Percentiles rank a stretch among this genome's conserved stretches.
Evolutionary conservation across 2,888 invertebrate species (phyloP).

Genomic region (Hololepta plana): DNA sequence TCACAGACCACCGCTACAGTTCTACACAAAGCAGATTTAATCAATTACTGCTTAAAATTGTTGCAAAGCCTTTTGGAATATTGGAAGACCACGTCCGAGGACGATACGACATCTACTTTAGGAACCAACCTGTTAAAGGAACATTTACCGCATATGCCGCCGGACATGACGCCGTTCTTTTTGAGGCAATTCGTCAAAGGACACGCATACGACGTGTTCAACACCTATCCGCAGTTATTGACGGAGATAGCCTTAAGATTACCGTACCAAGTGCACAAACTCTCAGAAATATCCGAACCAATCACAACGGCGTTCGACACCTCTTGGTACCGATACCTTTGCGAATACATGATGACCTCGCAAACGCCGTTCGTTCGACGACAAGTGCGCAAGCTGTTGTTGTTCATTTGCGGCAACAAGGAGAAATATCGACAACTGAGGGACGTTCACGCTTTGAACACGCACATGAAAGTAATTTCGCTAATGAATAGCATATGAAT

Average conservation of each 20-base stretch:
- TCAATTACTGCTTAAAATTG: slow-evolving; percentile 53
- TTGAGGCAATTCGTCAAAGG: slow-evolving; percentile 80
- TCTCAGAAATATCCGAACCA: slow-evolving; percentile 37
- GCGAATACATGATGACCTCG: slow-evolving; percentile 90
- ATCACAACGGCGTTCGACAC: slow-evolving; percentile 32
- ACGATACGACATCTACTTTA: slow-evolving; percentile 20
- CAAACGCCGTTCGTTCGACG: slow-evolving; percentile 77
- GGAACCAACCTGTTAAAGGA: slow-evolving; percentile 63
- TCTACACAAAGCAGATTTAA: slow-evolving; percentile 48
- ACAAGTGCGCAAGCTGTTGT: slow-evolving; percentile 78
- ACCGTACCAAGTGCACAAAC: slow-evolving; percentile 84
- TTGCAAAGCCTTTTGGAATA: slow-evolving; percentile 55
- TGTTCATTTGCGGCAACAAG: slow-evolving; percentile 87
- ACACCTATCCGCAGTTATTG: slow-evolving; percentile 82
- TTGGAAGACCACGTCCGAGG: slow-evolving; percentile 36
- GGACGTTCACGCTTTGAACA: slow-evolving; percentile 83
- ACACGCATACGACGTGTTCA: slow-evolving; percentile 82
- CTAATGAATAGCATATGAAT: too few relatives aligned
- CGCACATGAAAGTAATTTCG: slow-evolving; percentile 70
- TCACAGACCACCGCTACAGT: slow-evolving; percentile 53
- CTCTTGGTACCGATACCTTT: slow-evolving; percentile 64
- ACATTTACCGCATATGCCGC: slow-evolving; percentile 61
- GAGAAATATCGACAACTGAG: slow-evolving; percentile 88
- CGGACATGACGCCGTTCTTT: slow-evolving; percentile 94
- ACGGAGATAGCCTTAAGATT: slow-evolving; percentile 88